phyloP scores from a whole-genome alignment of 2,888 invertebrate genomes.

The Saturnia pavonia region DNA sequence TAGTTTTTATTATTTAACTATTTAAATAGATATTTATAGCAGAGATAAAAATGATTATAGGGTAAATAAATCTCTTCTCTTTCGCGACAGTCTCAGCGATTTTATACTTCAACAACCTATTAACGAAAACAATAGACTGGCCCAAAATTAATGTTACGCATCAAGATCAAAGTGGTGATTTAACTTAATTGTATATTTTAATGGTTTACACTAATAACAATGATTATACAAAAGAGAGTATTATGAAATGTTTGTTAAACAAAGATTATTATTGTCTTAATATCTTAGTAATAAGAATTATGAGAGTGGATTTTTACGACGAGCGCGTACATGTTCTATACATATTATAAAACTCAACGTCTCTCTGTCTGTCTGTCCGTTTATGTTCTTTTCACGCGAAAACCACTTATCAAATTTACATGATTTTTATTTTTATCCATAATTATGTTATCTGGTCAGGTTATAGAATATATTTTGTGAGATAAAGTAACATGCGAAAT shows the following conservation, averaged over 20 bases:
- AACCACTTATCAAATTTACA: too few species aligned
- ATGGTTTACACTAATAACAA: conserved; percentile 5
- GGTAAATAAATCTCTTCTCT: conserved; percentile 28
- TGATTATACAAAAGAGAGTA: neutral
- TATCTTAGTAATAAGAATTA: neutral
- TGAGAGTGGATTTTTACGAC: too few species aligned
- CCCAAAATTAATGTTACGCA: conserved; percentile 40
- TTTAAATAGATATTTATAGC: neutral
- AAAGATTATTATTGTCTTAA: neutral
- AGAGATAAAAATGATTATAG: conserved; percentile 18
- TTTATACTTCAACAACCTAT: conserved; percentile 36
- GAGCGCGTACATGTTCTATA: too few species aligned
- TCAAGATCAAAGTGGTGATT: conserved; percentile 31
- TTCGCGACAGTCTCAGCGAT: conserved; percentile 28
- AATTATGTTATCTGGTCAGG: too few species aligned
- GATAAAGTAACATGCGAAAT: too few species aligned
- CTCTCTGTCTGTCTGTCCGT: too few species aligned
- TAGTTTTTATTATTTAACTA: neutral
- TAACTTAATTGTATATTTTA: conserved; percentile 16
- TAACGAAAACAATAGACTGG: conserved; percentile 42
- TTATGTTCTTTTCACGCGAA: too few species aligned
- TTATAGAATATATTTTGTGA: too few species aligned
- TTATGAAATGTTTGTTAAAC: neutral
- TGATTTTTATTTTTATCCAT: too few species aligned
- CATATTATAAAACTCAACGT: too few species aligned